Evolutionary conservation across 2,797 vertebrate species (phyloP).

Genomic region (Cryptoprocta ferox): DNA sequence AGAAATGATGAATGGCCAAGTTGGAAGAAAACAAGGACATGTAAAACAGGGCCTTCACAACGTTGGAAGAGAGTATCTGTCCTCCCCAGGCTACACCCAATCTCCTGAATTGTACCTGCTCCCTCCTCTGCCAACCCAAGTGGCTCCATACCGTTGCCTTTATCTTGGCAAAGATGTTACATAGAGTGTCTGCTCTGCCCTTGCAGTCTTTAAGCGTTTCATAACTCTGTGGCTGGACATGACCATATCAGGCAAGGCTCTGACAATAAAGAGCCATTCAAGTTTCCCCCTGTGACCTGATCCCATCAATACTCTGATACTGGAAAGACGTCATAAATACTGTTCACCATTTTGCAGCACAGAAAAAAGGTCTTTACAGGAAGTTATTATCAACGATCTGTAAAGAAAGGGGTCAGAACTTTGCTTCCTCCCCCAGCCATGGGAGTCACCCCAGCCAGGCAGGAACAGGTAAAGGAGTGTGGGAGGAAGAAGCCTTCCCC

Average conservation of each 20-base stretch:
- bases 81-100: no score
- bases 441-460: neutral
- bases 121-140: no score
- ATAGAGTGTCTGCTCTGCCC: neutral
- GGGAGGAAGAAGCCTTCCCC: neutral
- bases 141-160: slow-evolving; percentile 14
- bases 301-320: slow-evolving; percentile 62
- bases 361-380: slow-evolving; percentile 83
- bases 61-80: neutral
- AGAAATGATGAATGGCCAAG: neutral
- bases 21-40: neutral
- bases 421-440: slow-evolving; percentile 47
- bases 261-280: slow-evolving; percentile 74
- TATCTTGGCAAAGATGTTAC: slow-evolving; percentile 47
- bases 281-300: slow-evolving; percentile 68
- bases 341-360: slow-evolving; percentile 71
- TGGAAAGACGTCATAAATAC: slow-evolving; percentile 81
- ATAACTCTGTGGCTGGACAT: neutral
- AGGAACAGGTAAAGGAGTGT: slow-evolving; percentile 65
- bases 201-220: neutral
- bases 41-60: neutral
- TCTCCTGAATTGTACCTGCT: neutral
- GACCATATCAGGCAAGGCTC: slow-evolving; percentile 64
- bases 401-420: slow-evolving; percentile 84
- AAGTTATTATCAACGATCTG: slow-evolving; percentile 85